Evolutionary conservation across 2,113 vertebrate species (phyloP).

Genomic region (Madoqua kirkii): DNA sequence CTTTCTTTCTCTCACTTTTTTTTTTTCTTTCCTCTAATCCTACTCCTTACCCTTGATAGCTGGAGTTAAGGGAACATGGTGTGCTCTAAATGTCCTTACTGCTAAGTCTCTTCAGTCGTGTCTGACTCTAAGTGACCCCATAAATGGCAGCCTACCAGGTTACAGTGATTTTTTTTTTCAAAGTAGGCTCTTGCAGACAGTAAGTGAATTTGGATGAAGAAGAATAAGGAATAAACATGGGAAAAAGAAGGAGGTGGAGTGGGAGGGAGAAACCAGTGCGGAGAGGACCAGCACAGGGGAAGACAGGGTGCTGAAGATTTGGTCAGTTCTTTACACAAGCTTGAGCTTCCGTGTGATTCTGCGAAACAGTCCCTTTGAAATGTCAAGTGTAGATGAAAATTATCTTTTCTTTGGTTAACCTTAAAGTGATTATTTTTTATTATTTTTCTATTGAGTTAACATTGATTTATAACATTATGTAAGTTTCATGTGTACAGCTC

Average conservation of each 20-base stretch:
- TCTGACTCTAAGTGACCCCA: too few species aligned
- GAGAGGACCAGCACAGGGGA: neutral
- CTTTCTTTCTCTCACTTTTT: neutral
- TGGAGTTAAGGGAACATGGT: neutral
- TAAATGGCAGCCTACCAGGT: too few species aligned
- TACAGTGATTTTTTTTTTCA: neutral
- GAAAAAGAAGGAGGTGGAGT: neutral
- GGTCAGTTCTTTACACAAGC: neutral
- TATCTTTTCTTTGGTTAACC: neutral
- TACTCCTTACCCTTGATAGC: neutral
- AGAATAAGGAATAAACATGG: neutral
- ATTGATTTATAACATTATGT: neutral
- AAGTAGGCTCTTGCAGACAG: neutral
- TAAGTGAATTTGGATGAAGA: neutral
- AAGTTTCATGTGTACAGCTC: neutral
- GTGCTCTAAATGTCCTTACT: neutral
- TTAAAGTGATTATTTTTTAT: neutral
- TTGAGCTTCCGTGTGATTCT: neutral
- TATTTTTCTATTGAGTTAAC: neutral
- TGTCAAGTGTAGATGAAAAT: neutral
- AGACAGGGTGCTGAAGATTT: neutral
- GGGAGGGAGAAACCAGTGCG: neutral
- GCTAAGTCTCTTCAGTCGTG: too few species aligned
- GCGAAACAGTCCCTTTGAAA: neutral
- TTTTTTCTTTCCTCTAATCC: neutral